phyloP scores from a whole-genome alignment of 2,797 vertebrate species.

The Cyclura pinguis region DNA sequence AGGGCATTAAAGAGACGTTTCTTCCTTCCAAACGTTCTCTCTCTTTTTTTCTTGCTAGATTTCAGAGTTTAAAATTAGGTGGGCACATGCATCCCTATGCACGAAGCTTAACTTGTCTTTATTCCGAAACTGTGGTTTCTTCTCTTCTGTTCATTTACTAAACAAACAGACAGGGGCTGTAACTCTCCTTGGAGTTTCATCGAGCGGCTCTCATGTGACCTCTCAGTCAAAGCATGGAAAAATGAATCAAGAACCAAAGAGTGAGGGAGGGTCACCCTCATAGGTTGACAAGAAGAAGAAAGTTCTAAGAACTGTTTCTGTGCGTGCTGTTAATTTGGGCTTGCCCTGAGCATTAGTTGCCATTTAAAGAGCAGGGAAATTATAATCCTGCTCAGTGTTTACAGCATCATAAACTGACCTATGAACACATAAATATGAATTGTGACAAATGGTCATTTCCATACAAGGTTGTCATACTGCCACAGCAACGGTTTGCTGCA shows the following conservation, averaged over 20 bases:
- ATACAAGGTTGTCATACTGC: no score
- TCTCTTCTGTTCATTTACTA: not conserved
- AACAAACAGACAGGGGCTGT: not conserved
- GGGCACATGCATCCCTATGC: not conserved
- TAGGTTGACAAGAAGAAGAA: not conserved
- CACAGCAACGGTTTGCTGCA: no score
- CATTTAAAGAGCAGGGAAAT: no score
- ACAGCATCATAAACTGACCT: no score
- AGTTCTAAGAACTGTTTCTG: not conserved
- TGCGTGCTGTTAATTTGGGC: no score
- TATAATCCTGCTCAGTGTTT: no score
- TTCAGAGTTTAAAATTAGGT: slow-evolving; percentile 13
- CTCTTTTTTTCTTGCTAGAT: not conserved
- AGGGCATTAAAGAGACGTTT: slow-evolving; percentile 4
- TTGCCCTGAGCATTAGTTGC: no score
- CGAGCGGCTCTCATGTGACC: not conserved
- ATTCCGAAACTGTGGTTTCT: not conserved
- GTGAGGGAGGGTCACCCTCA: no score
- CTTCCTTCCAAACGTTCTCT: not conserved
- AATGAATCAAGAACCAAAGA: slow-evolving; percentile 3
- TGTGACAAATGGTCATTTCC: no score
- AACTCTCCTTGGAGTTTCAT: not conserved
- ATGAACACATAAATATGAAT: no score
- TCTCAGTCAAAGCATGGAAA: not conserved
- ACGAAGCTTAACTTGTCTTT: not conserved